Conservation (phyloP, 1,140 invertebrate species). For the Scaptodrosophila lebanonensis region DNA sequence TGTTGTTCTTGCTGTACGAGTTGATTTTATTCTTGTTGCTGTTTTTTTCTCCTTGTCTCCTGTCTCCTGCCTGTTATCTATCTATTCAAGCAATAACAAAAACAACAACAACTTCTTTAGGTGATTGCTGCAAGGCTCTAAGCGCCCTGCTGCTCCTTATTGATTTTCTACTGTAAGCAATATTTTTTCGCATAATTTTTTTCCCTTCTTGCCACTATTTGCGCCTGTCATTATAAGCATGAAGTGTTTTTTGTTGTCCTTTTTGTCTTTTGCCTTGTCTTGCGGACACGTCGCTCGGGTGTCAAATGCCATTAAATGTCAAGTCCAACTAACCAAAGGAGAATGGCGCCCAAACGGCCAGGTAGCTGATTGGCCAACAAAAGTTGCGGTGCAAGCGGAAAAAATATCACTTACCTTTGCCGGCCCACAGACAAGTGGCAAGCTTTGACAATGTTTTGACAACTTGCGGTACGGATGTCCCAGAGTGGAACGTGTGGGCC, state of each 20-base stretch:
- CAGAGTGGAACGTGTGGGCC: slow-evolving; percentile 42
- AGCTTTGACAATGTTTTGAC: slow-evolving; percentile 56
- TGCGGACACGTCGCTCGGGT: slow-evolving; percentile 40
- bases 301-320: slow-evolving; percentile 70
- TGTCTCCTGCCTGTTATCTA: neutral
- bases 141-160: slow-evolving; percentile 30
- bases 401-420: slow-evolving; percentile 58
- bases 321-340: slow-evolving; percentile 53
- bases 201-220: slow-evolving; percentile 32
- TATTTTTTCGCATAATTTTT: slow-evolving; percentile 26
- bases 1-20: slow-evolving; percentile 31
- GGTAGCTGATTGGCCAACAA: slow-evolving; percentile 57
- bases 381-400: slow-evolving; percentile 3
- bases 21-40: slow-evolving; percentile 5
- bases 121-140: slow-evolving; percentile 33
- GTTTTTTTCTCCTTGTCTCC: neutral
- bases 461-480: slow-evolving; percentile 47
- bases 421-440: slow-evolving; percentile 45
- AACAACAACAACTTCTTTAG: slow-evolving; percentile 51
- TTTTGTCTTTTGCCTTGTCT: slow-evolving; percentile 49
- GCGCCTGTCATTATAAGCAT: slow-evolving; percentile 10
- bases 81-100: too few species aligned
- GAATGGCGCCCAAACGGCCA: slow-evolving; percentile 44
- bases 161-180: slow-evolving; percentile 40
- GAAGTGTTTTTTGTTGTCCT: too few species aligned